Evolutionary conservation across 1,140 invertebrate genomes (phyloP).

Genomic region (Nymphalis io): DNA sequence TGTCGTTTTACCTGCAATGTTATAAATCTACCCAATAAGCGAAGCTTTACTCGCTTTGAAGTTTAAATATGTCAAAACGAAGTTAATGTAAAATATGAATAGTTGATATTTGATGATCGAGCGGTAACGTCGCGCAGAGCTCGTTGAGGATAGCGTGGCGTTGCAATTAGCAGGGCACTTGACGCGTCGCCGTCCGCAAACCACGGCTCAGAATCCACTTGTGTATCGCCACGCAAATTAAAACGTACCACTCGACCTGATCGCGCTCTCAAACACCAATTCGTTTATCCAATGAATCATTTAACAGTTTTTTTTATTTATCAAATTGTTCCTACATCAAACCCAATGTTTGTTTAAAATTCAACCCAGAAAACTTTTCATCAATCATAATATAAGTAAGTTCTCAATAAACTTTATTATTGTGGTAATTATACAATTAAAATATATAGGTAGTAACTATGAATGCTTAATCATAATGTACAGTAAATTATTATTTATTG

Average conservation of each 20-base stretch:
- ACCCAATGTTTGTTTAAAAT: neutral
- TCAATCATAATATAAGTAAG: no score
- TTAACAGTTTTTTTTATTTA: conserved; percentile 35
- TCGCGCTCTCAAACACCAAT: conserved; percentile 69
- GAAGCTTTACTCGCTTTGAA: conserved; percentile 27
- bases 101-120: conserved; percentile 56
- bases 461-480: no score
- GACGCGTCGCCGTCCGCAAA: conserved; percentile 66
- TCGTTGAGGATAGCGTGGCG: conserved; percentile 60
- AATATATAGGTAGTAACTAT: no score
- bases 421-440: no score
- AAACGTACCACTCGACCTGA: conserved; percentile 75
- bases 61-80: conserved; percentile 13
- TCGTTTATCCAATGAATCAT: conserved; percentile 68
- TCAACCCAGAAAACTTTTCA: no score
- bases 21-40: conserved; percentile 17
- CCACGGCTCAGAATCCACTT: conserved; percentile 69
- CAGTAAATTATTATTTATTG: no score
- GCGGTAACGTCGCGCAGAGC: conserved; percentile 44
- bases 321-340: neutral
- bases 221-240: conserved; percentile 79
- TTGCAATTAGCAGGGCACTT: conserved; percentile 78
- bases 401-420: no score
- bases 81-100: conserved; percentile 38
- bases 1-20: conserved; percentile 31